phyloP scores from a whole-genome alignment of 2,888 invertebrate genomes.

The Dolichomitus sp. region DNA sequence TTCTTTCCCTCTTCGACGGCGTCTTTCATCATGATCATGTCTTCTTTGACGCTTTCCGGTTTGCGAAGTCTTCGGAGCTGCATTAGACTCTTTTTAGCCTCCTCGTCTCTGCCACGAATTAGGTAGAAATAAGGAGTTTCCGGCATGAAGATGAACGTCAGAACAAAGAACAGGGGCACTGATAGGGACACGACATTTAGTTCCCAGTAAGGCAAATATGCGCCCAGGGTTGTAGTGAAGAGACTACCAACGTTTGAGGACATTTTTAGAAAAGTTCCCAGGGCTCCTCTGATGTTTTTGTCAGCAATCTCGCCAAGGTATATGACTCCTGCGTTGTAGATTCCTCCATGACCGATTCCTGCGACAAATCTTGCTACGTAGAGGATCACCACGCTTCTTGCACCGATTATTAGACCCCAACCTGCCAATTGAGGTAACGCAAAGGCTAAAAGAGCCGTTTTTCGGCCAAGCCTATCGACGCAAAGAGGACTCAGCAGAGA shows the following conservation, averaged over 20 bases:
- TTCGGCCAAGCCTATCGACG: slow-evolving; percentile 80
- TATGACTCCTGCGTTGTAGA: slow-evolving; percentile 87
- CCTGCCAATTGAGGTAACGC: slow-evolving; percentile 78
- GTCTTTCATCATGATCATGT: slow-evolving; percentile 87
- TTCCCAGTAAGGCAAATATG: slow-evolving; percentile 86
- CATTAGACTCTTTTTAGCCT: slow-evolving; percentile 88
- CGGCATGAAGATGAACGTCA: slow-evolving; percentile 89
- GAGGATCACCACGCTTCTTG: slow-evolving; percentile 76
- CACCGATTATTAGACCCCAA: slow-evolving; percentile 79
- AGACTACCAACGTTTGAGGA: slow-evolving; percentile 86
- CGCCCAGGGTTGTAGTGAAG: slow-evolving; percentile 83
- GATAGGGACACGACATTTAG: slow-evolving; percentile 87
- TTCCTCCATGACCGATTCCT: slow-evolving; percentile 86
- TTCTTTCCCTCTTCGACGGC: slow-evolving; percentile 88
- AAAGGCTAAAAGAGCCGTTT: slow-evolving; percentile 76
- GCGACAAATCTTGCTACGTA: slow-evolving; percentile 85
- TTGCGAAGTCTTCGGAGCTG: slow-evolving; percentile 87
- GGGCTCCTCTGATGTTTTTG: slow-evolving; percentile 87
- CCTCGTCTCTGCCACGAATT: slow-evolving; percentile 86
- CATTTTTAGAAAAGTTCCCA: slow-evolving; percentile 87
- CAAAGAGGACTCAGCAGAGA: slow-evolving; percentile 76
- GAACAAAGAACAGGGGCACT: slow-evolving; percentile 88
- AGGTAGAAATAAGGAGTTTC: slow-evolving; percentile 90
- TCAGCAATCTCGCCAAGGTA: slow-evolving; percentile 89
- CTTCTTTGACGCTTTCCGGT: slow-evolving; percentile 87